Base-by-base conservation (phyloP, 2,797 vertebrate genomes). In the Xenentodon cancila region DNA sequence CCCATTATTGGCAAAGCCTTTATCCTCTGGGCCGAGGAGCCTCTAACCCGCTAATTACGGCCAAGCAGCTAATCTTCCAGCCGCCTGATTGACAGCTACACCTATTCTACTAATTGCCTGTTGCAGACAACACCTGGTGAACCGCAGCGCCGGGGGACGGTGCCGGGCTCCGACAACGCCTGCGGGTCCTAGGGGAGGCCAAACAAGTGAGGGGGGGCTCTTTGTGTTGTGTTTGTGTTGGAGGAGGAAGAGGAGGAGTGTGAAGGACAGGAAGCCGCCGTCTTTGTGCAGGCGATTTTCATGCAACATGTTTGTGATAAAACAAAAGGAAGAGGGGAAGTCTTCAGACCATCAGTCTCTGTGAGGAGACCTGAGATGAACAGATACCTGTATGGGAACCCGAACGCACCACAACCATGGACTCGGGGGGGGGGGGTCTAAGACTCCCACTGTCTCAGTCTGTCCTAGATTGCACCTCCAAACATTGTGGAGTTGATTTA, bases 41-140 rank as follows among this genome's bases (percentile, higher is more conserved):
- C 92, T 92, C 93, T 91, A 91, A 93, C 92, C 92, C 92, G 89
- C 92, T 94, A 94, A 94, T 94, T 94, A 94, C 91, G 84, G 89
- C 89, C 91, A 87, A 90, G 92, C 91, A 91, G 92, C 92, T 94
- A 94, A 93, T 94, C 93, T 94, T 86, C 89, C 86, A 82, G 84
- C 89, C 76, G 63, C 44, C 77, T 94, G 93, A 94, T 93, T 94
- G 93, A 94, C 93, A 94, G 92, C 81, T 91, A 92, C 91, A 92
- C 92, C 92, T 93, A 91, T 91, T 91, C 93, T 90, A 88, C 92
- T 94, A 94, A 94, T 94, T 94, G 92, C 93, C 92, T 93, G 92
- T 92, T 93, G 93, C 92, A 93, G 93, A 93, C 92, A 93, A 93
- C 92, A 93, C 93, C 93, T 93, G 93, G 92, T 93, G 92, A 93